Base-by-base conservation (phyloP, 2,888 invertebrate species). In the Bellardia pandia region DNA sequence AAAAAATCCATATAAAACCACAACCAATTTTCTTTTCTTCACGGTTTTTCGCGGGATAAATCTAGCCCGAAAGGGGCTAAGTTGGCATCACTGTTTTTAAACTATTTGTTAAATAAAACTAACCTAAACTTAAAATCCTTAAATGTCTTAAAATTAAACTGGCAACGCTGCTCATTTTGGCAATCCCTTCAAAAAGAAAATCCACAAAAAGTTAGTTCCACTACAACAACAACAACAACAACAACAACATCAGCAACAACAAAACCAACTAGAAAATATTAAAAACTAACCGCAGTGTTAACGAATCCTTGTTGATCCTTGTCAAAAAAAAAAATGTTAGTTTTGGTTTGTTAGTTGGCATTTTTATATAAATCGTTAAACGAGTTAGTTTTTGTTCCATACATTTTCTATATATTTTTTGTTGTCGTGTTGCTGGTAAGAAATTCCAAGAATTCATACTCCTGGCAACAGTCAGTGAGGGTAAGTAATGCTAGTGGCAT, bases 341-440 rank as follows among this genome's bases (percentile, higher is more conserved):
- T 82, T 85, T 82, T 85, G 77, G 81, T 85, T 85, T 81, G 68
- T 79, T 80, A 80, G 84, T 79, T 84, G 87, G 85, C 85, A 84
- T 86, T 77, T 81, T 71, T 74, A 77, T 60, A 86, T 85, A 85
- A 85, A 82, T 85, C 68, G 80, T 82, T 74, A 71, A 77, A 64
- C 64, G 77, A 53, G 60, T 74, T 72, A 58, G 56, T 51, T 76
- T 60, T 51, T 30, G 23, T 30, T 66, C 37, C 33, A 60, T 74
- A 13, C 4, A 14, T 23, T 51, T 62, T 56, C 30, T 53, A 30
- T 68, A 40, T 56, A 71, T 42, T 48, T 72, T 64, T 74, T 37
- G n/a, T 62, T 68, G 37, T 37, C 37, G 37, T 58, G 60, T 69
- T 81, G 40, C 53, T 71, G 30, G 14, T 23, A 71, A 56, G 53